Conservation (phyloP, 2,888 invertebrate genomes). For the Eupithecia subumbrata region DNA sequence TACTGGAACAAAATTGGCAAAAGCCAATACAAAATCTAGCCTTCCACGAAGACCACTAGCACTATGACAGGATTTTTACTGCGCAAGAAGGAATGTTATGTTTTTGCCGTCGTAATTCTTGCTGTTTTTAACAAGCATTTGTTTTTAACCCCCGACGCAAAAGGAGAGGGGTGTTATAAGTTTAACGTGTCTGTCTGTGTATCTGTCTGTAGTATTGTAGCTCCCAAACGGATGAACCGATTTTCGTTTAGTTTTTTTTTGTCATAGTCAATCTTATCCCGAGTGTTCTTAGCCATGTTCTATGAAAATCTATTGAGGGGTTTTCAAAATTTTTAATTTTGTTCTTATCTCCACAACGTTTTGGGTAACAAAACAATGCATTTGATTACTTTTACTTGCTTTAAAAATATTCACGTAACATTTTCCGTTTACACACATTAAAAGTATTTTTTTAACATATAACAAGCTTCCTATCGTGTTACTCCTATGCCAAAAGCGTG, state of each 20-base stretch:
- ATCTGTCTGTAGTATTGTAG: too few species aligned
- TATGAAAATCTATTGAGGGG: too few species aligned
- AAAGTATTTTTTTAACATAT: background rate
- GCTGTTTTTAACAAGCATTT: background rate
- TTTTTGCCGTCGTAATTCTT: background rate
- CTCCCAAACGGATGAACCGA: too few species aligned
- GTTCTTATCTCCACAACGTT: background rate
- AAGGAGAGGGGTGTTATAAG: too few species aligned
- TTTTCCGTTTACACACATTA: background rate
- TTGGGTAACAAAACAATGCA: background rate
- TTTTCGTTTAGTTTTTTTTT: too few species aligned
- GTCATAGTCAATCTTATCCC: too few species aligned
- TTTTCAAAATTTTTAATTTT: too few species aligned
- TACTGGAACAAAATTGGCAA: background rate
- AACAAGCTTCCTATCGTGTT: background rate
- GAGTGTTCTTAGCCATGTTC: too few species aligned
- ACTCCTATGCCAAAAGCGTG: background rate
- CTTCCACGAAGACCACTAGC: background rate
- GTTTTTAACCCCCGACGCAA: too few species aligned
- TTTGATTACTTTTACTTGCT: background rate
- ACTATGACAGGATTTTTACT: background rate
- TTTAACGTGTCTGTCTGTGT: too few species aligned
- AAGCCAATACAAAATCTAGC: background rate
- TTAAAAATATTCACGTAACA: background rate
- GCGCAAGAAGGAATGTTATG: background rate